These are phyloP conservation scores for Brachystomella parvula DNA, from an alignment of 1,140 invertebrate species.

Conservation along the genomic window DNA sequence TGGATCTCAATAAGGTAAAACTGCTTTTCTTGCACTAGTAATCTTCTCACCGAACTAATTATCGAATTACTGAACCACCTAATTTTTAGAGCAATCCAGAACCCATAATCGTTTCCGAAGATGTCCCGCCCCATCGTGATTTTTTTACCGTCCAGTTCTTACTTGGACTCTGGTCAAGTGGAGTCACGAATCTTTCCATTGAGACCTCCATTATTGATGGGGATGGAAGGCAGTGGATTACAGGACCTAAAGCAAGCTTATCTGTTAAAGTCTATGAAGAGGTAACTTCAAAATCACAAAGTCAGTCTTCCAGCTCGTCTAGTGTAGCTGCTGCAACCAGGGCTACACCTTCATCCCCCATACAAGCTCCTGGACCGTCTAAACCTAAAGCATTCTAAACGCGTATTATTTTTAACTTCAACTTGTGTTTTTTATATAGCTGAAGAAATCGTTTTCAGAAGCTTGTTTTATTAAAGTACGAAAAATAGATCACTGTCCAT, in stretches of 20 bases:
- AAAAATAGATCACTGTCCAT: too few species aligned
- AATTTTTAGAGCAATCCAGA: slow-evolving; percentile 23
- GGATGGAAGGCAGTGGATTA: slow-evolving; percentile 63
- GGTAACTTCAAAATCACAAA: slow-evolving; percentile 7
- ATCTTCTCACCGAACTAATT: background rate
- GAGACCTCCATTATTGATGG: slow-evolving; percentile 65
- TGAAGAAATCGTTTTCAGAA: too few species aligned
- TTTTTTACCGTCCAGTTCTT: slow-evolving; percentile 73
- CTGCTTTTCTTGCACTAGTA: background rate
- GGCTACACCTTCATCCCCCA: background rate
- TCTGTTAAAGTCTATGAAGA: slow-evolving; percentile 65
- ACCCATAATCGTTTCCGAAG: slow-evolving; percentile 24
- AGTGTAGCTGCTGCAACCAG: background rate
- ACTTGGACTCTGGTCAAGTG: slow-evolving; percentile 50
- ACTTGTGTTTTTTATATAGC: too few species aligned
- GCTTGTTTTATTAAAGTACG: too few species aligned
- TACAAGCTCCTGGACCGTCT: background rate
- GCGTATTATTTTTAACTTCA: background rate
- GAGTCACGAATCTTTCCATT: slow-evolving; percentile 56
- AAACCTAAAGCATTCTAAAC: background rate
- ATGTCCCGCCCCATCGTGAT: slow-evolving; percentile 63
- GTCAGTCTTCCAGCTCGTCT: background rate
- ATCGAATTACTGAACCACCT: background rate
- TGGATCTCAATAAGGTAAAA: slow-evolving; percentile 27
- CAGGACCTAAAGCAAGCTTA: slow-evolving; percentile 58